A percentile compares a stretch with the other conserved stretches of the same genome.
phyloP scores from a whole-genome alignment of 2,797 vertebrate species.

The Lepilemur septentrionalis region DNA sequence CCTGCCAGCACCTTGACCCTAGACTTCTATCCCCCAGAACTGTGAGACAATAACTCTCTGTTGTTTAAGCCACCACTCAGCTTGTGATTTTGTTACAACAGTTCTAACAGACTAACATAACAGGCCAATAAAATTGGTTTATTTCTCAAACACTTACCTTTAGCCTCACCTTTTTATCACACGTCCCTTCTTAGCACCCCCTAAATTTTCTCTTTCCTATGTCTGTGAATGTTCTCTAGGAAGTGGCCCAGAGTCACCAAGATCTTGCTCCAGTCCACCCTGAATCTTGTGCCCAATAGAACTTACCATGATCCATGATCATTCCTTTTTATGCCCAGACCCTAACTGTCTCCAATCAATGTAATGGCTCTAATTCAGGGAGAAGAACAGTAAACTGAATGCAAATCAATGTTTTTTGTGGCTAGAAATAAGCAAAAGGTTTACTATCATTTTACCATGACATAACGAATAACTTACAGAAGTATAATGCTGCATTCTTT shows the following conservation, averaged over 20 bases:
- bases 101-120: not conserved
- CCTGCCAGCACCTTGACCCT: not conserved
- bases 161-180: not conserved
- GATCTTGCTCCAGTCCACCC: not conserved
- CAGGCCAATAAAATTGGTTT: not conserved
- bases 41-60: not conserved
- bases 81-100: not conserved
- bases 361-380: not conserved
- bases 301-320: not conserved
- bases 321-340: not conserved
- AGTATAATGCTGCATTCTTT: not conserved
- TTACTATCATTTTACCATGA: not conserved
- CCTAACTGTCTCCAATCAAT: not conserved
- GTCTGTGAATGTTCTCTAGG: not conserved
- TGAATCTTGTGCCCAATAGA: not conserved
- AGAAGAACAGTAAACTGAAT: not conserved
- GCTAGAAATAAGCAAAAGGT: not conserved
- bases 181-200: not conserved
- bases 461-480: not conserved
- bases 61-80: not conserved
- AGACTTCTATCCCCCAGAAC: not conserved
- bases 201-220: not conserved
- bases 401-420: not conserved
- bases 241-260: not conserved
- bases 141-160: not conserved